Evolutionary conservation across 1,140 invertebrate species (phyloP).

Genomic region (Cotesia glomerata): DNA sequence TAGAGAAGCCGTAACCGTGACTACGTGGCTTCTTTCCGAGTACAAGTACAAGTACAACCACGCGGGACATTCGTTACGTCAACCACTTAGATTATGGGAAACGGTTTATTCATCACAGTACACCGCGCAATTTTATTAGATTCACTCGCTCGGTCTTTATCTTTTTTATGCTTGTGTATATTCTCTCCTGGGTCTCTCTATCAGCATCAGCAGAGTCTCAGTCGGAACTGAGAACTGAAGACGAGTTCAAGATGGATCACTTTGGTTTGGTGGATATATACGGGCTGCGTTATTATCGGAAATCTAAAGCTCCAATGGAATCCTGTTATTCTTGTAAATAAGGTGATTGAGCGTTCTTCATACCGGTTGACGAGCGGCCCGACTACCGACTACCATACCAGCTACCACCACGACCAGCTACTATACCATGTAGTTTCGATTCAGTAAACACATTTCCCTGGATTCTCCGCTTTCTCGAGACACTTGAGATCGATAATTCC

Average conservation of each 20-base stretch:
- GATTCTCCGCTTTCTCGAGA: slow-evolving; percentile 16
- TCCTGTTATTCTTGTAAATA: slow-evolving; percentile 32
- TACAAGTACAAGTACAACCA: background rate
- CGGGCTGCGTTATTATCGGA: slow-evolving; percentile 27
- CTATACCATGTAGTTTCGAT: slow-evolving; percentile 9
- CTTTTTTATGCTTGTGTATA: too few relatives aligned
- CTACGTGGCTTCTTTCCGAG: background rate
- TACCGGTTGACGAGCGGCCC: slow-evolving; percentile 21
- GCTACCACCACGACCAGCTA: too few relatives aligned
- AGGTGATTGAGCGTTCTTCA: slow-evolving; percentile 32
- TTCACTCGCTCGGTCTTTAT: slow-evolving; percentile 3
- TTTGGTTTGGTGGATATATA: slow-evolving; percentile 13
- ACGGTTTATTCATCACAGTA: slow-evolving; percentile 20
- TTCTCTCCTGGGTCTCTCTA: too few relatives aligned
- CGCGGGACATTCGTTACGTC: slow-evolving; percentile 1
- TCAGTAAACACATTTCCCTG: slow-evolving; percentile 35
- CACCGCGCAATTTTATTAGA: slow-evolving; percentile 21
- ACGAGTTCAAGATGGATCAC: slow-evolving; percentile 31
- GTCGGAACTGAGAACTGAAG: slow-evolving; percentile 3
- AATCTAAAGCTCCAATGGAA: slow-evolving; percentile 32
- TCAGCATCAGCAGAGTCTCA: background rate
- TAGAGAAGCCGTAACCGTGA: background rate
- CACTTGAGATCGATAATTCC: slow-evolving; percentile 18
- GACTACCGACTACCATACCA: background rate
- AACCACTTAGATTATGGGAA: slow-evolving; percentile 20